Base-by-base conservation (phyloP, 2,797 vertebrate genomes). In the Pitangus sulphuratus region DNA sequence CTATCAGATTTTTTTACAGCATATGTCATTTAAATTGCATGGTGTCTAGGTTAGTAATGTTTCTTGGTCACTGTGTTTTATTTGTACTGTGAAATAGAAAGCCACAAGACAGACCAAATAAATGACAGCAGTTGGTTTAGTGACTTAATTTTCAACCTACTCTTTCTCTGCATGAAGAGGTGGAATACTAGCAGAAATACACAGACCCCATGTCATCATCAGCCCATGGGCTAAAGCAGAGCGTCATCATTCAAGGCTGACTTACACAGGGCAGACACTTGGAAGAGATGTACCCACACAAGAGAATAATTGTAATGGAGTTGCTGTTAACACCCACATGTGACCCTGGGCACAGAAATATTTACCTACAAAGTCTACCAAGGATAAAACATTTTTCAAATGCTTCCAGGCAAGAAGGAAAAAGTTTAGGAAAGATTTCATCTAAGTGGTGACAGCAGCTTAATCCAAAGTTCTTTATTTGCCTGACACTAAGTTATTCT, bases 381-480 rank as follows among this genome's bases (percentile, higher is more conserved):
- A 40, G 22, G 28, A 2, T 42, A 51, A 24, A 71, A 61, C 14
- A 9, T 40, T 81, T 78, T 92, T 53, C 40, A 83, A 90, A 58
- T 61, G 3, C 11, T 81, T 84, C 9, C 19, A 79, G 58, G 21
- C 40, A 94, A 90, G 66, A 82, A 58, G 24, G 22, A 61, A 93
- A 93, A 94, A 60, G 50, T 83, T 74, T 45, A 76, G 78, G 50
- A 78, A 81, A 81, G 26, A 57, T 72, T 84, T 84, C 11, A 31
- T 39, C 7, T 35, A 62, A 86, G 48, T 33, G 9, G 57, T 68
- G 54, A n/a, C 33, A 84, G 69, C 44, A 72, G 58, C n/a, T 62
- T 60, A 72, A 66, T 79, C 26, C 6, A 1, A 94, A 91, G 48
- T 88, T 93, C 57, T 61, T 95, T 94, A 65, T 88, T 94, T 87